Evolutionary conservation across 2,888 invertebrate species (phyloP), one percentile per base, ranked within the genome.

Genomic region (Seira sanloemensis): DNA sequence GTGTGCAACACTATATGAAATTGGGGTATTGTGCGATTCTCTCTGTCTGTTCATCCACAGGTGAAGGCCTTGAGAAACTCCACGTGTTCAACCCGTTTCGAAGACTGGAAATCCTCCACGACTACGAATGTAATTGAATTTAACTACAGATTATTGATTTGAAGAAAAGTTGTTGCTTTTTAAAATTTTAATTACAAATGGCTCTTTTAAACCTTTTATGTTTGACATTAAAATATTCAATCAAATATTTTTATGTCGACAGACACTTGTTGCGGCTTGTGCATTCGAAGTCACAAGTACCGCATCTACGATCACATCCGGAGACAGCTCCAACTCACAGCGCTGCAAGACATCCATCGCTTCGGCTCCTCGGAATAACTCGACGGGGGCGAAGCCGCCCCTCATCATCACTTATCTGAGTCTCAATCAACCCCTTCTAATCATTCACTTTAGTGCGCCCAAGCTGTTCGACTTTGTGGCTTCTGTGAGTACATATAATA

Each of bases 111-210:
- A 74, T 86, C 16, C 25, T 84, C 5, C 86, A 86, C 72, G 84
- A 86, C 54, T 75, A 81, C 37, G 86, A 86, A 69, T 84, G 86
- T 86, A 86, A 62, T 25, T n/a, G n/a, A n/a, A n/a, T n/a, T n/a
- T n/a, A n/a, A n/a, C n/a, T n/a, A n/a, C n/a, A n/a, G n/a, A n/a
- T n/a, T n/a, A n/a, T n/a, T n/a, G n/a, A n/a, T n/a, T n/a, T n/a
- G n/a, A n/a, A n/a, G n/a, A n/a, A n/a, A n/a, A n/a, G n/a, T n/a
- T n/a, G n/a, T n/a, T n/a, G n/a, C n/a, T n/a, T n/a, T n/a, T n/a
- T n/a, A n/a, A n/a, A n/a, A n/a, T n/a, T n/a, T n/a, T n/a, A n/a
- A n/a, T n/a, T n/a, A n/a, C n/a, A n/a, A n/a, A n/a, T n/a, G n/a
- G n/a, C n/a, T n/a, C n/a, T n/a, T n/a, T n/a, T n/a, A n/a, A n/a